A percentile compares a stretch with the other conserved stretches of the same genome.
Conservation (phyloP, 1,140 invertebrate species). For the Ips nitidus region DNA sequence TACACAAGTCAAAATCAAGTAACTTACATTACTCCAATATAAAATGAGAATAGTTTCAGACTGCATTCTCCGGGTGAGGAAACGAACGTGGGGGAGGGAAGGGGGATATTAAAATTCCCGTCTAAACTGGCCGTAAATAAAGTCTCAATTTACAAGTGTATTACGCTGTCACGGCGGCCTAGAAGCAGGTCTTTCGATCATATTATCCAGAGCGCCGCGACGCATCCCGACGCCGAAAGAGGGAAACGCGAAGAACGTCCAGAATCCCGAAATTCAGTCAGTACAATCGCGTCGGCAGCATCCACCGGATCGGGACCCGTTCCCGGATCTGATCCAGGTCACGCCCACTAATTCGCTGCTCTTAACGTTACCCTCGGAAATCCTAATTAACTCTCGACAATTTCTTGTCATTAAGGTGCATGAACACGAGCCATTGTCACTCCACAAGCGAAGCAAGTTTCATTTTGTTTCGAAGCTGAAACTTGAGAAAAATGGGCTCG, state of each 20-base stretch:
- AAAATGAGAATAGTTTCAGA: too few species aligned
- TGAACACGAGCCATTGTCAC: background rate
- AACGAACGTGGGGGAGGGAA: background rate
- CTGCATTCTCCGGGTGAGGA: background rate
- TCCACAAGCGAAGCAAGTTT: too few species aligned
- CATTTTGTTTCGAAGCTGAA: too few species aligned
- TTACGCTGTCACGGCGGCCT: slow-evolving; percentile 29
- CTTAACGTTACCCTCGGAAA: background rate
- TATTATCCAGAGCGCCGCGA: slow-evolving; percentile 19
- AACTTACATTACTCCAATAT: too few species aligned
- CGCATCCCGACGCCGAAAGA: slow-evolving; percentile 21
- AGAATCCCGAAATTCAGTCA: slow-evolving; percentile 25
- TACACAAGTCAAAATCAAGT: too few species aligned
- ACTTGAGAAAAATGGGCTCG: too few species aligned
- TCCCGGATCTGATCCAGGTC: slow-evolving; percentile 20
- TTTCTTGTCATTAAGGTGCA: background rate
- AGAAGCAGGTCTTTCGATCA: slow-evolving; percentile 36
- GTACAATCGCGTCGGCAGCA: slow-evolving; percentile 27
- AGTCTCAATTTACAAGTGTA: slow-evolving; percentile 37
- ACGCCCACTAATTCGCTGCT: slow-evolving; percentile 32
- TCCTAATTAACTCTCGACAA: background rate
- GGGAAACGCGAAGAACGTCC: background rate
- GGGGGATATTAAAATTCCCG: slow-evolving; percentile 17
- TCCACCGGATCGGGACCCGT: slow-evolving; percentile 16
- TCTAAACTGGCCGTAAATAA: slow-evolving; percentile 35